These are phyloP conservation scores for Cranoglanis bouderius DNA, from an alignment of 2,113 vertebrate species.

Conservation along the genomic window DNA sequence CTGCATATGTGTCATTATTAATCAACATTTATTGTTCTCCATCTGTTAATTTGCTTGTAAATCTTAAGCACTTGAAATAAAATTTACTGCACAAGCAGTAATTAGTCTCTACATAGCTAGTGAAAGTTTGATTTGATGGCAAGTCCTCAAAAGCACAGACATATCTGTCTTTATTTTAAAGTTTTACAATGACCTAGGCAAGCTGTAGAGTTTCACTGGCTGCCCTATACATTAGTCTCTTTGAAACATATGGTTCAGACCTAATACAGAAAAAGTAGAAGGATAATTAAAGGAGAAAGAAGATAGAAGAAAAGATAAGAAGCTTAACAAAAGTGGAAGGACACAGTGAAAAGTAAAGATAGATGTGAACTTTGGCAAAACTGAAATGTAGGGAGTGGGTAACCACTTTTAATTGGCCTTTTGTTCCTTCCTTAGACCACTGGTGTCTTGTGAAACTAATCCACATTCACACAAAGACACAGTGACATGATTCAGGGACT, in stretches of 20 bases:
- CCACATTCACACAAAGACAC: slow-evolving; percentile 8
- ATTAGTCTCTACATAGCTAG: not conserved
- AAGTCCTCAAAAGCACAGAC: not conserved
- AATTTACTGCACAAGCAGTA: slow-evolving; percentile 14
- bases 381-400: not conserved
- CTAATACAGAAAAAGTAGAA: slow-evolving; percentile 22
- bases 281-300: not conserved
- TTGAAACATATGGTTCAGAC: slow-evolving; percentile 37
- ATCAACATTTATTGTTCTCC: slow-evolving; percentile 28
- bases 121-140: not conserved
- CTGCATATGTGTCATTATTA: slow-evolving; percentile 7
- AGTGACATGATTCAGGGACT: not conserved
- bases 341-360: not conserved
- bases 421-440: slow-evolving; percentile 5
- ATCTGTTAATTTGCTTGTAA: slow-evolving; percentile 18
- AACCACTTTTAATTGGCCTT: slow-evolving; percentile 31
- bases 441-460: slow-evolving; percentile 10
- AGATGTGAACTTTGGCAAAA: not conserved
- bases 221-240: slow-evolving; percentile 15
- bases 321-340: not conserved
- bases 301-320: not conserved
- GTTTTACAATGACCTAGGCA: slow-evolving; percentile 4
- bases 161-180: not conserved
- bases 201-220: slow-evolving; percentile 2
- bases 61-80: slow-evolving; percentile 6